Percentiles rank a stretch among this genome's conserved stretches.
These are phyloP conservation scores for Sebastes diaconus DNA, from an alignment of 2,797 vertebrate genomes.

Conservation along the genomic window DNA sequence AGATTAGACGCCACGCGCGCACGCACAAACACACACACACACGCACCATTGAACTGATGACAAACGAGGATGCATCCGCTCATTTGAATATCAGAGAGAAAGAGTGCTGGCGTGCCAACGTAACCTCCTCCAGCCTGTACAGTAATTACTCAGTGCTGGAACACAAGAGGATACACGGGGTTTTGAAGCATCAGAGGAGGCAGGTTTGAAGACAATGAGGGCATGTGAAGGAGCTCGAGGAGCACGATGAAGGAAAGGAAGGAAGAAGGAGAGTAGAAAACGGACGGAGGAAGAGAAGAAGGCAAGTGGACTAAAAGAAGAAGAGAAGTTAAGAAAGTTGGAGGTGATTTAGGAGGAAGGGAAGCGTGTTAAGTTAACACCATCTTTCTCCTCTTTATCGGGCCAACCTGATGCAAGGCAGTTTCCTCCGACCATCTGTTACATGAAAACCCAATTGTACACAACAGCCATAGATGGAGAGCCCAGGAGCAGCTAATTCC, in stretches of 20 bases:
- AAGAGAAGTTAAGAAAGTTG: slow-evolving; percentile 3
- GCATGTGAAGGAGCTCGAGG: slow-evolving; percentile 19
- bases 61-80: slow-evolving; percentile 48
- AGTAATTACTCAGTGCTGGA: slow-evolving; percentile 52
- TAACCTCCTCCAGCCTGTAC: slow-evolving; percentile 53
- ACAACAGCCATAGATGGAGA: slow-evolving; percentile 17
- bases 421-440: slow-evolving; percentile 33
- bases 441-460: slow-evolving; percentile 14
- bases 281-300: neutral
- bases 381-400: slow-evolving; percentile 43
- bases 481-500: neutral
- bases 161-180: slow-evolving; percentile 17
- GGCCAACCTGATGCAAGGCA: slow-evolving; percentile 10
- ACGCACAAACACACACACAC: neutral
- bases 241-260: neutral
- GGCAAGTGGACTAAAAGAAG: neutral
- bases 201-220: slow-evolving; percentile 17
- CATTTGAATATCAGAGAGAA: slow-evolving; percentile 66
- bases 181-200: slow-evolving; percentile 22
- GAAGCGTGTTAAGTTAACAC: neutral
- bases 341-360: slow-evolving; percentile 22
- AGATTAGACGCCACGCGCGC: slow-evolving; percentile 34
- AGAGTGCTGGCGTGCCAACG: slow-evolving; percentile 16
- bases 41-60: slow-evolving; percentile 39
- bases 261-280: neutral